Conservation (phyloP, 2,797 vertebrate species). For the Anolis apletophallus region DNA sequence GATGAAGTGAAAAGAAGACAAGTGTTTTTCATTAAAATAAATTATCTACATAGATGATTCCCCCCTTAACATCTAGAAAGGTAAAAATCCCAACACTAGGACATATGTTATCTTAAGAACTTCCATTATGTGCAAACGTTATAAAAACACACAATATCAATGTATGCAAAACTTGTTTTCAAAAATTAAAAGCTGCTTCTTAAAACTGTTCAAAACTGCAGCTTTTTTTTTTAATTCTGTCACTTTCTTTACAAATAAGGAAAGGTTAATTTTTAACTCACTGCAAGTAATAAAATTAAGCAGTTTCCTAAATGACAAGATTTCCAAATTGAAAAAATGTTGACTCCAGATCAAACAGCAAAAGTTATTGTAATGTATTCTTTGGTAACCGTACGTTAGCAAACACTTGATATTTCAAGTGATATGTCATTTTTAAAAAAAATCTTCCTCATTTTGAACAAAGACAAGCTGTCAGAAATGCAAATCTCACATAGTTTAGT, state of each 20-base stretch:
- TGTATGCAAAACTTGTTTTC: conserved; percentile 76
- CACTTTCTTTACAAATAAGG: conserved; percentile 75
- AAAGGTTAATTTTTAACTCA: conserved; percentile 44
- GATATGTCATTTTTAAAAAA: conserved; percentile 61
- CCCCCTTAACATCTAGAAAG: conserved; percentile 79
- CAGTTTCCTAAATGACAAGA: conserved; percentile 71
- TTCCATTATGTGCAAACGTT: conserved; percentile 88
- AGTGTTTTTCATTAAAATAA: conserved; percentile 81
- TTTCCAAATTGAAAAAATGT: conserved; percentile 69
- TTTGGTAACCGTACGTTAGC: conserved; percentile 91
- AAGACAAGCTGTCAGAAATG: conserved; percentile 71
- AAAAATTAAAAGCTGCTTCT: conserved; percentile 75
- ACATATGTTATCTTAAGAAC: conserved; percentile 83
- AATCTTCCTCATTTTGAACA: conserved; percentile 57
- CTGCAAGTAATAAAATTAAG: conserved; percentile 69
- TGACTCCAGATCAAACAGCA: conserved; percentile 76
- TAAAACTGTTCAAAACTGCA: conserved; percentile 68
- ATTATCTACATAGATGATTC: conserved; percentile 73
- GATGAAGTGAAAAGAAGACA: conserved; percentile 68
- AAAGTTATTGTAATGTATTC: conserved; percentile 80
- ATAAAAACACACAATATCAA: conserved; percentile 85
- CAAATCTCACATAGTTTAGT: conserved; percentile 61
- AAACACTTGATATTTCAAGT: conserved; percentile 80
- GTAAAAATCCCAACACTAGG: conserved; percentile 83
- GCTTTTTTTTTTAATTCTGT: conserved; percentile 69